These are phyloP conservation scores for Dromaius novaehollandiae DNA, from an alignment of 2,113 vertebrate species.

Conservation along the genomic window DNA sequence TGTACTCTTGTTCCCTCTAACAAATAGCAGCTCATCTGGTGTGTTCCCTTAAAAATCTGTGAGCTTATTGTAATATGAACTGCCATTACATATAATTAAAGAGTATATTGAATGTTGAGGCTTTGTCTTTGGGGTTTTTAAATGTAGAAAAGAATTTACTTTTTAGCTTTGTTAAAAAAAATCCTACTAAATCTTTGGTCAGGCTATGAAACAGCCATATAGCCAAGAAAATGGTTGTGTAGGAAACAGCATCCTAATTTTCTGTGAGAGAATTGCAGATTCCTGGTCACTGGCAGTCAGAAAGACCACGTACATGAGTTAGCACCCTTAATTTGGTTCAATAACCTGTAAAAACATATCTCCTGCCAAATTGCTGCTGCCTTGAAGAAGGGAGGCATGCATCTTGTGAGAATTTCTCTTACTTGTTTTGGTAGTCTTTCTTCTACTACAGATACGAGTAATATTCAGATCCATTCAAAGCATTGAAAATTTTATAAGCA, in stretches of 20 bases:
- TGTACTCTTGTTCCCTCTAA: background rate
- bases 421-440: background rate
- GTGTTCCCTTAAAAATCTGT: background rate
- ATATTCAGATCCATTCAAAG: background rate
- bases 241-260: background rate
- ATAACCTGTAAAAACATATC: background rate
- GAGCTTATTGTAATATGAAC: background rate
- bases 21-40: background rate
- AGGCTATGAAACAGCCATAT: background rate
- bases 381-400: background rate
- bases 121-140: background rate
- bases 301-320: background rate
- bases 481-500: background rate
- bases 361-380: background rate
- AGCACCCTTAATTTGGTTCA: background rate
- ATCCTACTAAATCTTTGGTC: background rate
- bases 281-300: background rate
- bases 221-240: background rate
- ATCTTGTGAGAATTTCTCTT: background rate
- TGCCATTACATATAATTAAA: background rate
- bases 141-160: background rate
- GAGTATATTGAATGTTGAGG: background rate
- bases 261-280: background rate
- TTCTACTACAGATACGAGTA: accelerated
- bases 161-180: background rate